phyloP scores from a whole-genome alignment of 2,797 vertebrate species.

The Tauraco hartlaubi region DNA sequence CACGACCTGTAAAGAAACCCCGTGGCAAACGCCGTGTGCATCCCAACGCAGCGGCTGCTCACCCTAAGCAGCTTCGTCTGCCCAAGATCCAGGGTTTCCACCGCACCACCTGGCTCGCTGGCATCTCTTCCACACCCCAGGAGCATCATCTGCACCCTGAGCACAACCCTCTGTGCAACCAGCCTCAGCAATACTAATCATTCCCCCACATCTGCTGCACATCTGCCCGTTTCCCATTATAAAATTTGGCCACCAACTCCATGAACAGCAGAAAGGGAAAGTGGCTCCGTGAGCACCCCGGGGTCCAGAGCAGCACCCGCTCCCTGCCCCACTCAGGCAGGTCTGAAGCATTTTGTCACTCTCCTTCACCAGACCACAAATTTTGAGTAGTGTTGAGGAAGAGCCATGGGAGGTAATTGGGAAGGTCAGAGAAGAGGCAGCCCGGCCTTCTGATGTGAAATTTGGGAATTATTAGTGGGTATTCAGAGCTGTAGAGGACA shows the following conservation, averaged over 20 bases:
- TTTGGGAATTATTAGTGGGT: background rate
- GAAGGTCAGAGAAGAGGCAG: background rate
- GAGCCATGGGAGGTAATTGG: background rate
- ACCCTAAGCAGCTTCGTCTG: background rate
- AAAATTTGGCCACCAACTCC: background rate
- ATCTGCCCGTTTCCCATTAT: background rate
- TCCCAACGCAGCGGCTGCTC: accelerated
- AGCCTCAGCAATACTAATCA: background rate
- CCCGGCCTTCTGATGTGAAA: background rate
- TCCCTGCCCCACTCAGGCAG: accelerated
- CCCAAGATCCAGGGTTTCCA: background rate
- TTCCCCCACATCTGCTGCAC: background rate
- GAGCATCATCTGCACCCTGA: background rate
- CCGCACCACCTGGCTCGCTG: accelerated
- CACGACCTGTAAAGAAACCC: background rate
- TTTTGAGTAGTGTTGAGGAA: background rate
- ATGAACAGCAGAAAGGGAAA: accelerated
- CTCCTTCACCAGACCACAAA: background rate
- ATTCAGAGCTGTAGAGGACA: background rate
- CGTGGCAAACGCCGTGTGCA: accelerated
- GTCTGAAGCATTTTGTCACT: background rate
- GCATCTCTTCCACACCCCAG: background rate
- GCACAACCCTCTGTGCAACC: accelerated
- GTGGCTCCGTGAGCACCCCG: accelerated
- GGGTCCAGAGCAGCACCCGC: background rate